Percentiles rank a stretch among this genome's conserved stretches.
phyloP scores from a whole-genome alignment of 2,888 invertebrate species.

The Drosophila mettleri region DNA sequence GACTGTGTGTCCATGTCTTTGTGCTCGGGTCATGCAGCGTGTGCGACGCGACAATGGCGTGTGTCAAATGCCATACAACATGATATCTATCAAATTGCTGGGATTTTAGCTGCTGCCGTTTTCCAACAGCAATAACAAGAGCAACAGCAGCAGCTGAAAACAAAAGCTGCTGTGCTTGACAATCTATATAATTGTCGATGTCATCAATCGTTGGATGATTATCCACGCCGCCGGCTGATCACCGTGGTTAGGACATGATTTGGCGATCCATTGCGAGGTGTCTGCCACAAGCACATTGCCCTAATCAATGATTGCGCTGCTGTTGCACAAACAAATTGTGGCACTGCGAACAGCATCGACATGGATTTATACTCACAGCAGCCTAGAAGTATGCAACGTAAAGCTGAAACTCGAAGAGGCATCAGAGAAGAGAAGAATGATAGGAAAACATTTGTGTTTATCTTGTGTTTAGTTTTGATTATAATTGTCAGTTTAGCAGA shows the following conservation, averaged over 20 bases:
- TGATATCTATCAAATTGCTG: constrained; percentile 65
- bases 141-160: constrained; percentile 6
- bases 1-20: constrained; percentile 12
- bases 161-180: constrained; percentile 42
- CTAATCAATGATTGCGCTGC: constrained; percentile 18
- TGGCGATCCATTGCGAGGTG: constrained; percentile 30
- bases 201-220: constrained; percentile 22
- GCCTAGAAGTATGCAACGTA: constrained; percentile 26
- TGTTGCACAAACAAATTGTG: constrained; percentile 9
- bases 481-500: too few relatives aligned
- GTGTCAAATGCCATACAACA: constrained; percentile 65
- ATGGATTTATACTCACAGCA: neutral
- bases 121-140: constrained; percentile 8
- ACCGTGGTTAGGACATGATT: constrained; percentile 21
- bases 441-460: too few relatives aligned
- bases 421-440: too few relatives aligned
- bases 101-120: constrained; percentile 47
- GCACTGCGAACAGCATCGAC: neutral
- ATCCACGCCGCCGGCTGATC: constrained; percentile 18
- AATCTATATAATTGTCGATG: constrained; percentile 48
- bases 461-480: too few relatives aligned
- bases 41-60: constrained; percentile 50
- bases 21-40: constrained; percentile 22
- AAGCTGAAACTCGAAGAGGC: neutral
- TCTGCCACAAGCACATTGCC: constrained; percentile 22